Percentiles rank a stretch among this genome's conserved stretches.
Evolutionary conservation across 2,888 invertebrate genomes (phyloP).

Genomic region (Machimus rusticus): DNA sequence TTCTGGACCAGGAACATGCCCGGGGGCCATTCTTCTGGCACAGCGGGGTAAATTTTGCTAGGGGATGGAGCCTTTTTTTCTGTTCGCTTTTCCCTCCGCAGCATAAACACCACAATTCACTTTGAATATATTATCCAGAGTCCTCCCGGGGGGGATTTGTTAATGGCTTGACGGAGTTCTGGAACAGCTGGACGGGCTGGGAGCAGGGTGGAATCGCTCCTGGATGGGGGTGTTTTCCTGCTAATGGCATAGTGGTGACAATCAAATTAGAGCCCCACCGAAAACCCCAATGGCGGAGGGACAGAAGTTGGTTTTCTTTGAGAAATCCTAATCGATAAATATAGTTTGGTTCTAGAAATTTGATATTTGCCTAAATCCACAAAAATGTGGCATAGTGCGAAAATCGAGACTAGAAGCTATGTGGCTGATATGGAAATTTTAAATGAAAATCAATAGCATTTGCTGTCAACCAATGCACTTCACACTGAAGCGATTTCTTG

Average conservation of each 20-base stretch:
- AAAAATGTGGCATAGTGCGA: neutral
- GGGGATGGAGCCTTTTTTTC: neutral
- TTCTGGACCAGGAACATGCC: neutral
- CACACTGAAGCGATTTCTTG: neutral
- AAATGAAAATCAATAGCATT: neutral
- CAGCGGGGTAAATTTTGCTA: neutral
- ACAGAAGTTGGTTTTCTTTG: neutral
- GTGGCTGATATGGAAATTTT: neutral
- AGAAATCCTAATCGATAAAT: neutral
- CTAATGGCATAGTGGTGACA: conserved; percentile 27
- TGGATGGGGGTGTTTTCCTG: neutral
- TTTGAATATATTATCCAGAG: conserved; percentile 14
- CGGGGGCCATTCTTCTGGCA: neutral
- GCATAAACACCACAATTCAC: conserved; percentile 26
- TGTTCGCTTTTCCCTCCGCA: neutral
- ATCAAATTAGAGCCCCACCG: neutral
- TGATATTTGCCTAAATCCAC: neutral
- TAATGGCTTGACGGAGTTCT: conserved; percentile 2
- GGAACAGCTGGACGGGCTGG: neutral
- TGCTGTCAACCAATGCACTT: neutral
- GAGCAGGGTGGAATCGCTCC: neutral
- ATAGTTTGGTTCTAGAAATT: conserved; percentile 1
- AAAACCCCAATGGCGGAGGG: neutral
- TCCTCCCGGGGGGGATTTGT: neutral
- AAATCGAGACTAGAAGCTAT: neutral